Conservation (phyloP, 2,113 vertebrate genomes). For the Myodes glareolus region DNA sequence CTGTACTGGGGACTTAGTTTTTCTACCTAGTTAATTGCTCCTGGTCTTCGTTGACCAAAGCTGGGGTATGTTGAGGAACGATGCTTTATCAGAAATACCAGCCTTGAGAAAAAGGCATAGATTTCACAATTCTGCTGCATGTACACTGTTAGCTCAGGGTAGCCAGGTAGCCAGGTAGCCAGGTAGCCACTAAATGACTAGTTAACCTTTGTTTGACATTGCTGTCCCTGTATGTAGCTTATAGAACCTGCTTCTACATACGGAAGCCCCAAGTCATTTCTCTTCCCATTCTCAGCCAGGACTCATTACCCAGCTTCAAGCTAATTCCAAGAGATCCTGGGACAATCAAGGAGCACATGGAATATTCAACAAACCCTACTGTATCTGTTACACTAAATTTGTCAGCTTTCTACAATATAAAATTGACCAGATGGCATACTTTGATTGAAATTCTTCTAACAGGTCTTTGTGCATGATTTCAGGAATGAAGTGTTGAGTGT, state of each 20-base stretch:
- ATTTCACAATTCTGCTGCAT: not conserved
- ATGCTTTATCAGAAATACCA: not conserved
- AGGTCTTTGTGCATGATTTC: slow-evolving; percentile 45
- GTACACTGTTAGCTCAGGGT: not conserved
- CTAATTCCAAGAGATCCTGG: not conserved
- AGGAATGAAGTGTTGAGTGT: not conserved
- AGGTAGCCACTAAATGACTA: not conserved
- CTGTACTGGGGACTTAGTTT: not conserved
- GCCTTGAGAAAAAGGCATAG: not conserved
- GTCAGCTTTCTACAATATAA: slow-evolving; percentile 20
- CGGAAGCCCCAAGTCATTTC: not conserved
- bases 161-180: not conserved
- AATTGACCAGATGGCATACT: slow-evolving; percentile 62
- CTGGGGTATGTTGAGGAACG: not conserved
- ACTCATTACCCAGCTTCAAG: not conserved
- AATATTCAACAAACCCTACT: slow-evolving; percentile 11
- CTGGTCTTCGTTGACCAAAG: not conserved
- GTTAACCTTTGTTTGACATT: not conserved
- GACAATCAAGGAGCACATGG: not conserved
- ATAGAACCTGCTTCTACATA: not conserved
- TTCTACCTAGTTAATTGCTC: not conserved
- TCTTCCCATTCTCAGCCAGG: not conserved
- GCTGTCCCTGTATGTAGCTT: not conserved
- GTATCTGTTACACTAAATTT: slow-evolving; percentile 45
- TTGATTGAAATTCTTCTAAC: slow-evolving; percentile 37